Evolutionary conservation across 2,113 vertebrate species (phyloP).

Genomic region (Xenopus tropicalis): DNA sequence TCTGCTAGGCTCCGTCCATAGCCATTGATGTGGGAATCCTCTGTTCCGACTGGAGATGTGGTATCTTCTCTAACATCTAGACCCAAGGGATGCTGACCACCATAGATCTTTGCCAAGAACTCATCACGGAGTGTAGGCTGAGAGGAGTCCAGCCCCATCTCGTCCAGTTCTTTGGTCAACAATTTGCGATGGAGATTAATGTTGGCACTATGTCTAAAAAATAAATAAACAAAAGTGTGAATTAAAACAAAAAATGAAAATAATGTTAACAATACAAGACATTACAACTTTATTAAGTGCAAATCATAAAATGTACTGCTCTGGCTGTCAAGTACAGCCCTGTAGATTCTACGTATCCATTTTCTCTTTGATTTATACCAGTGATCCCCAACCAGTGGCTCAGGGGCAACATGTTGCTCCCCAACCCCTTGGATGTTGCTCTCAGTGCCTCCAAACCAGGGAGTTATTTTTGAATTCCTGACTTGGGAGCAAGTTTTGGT

Average conservation of each 20-base stretch:
- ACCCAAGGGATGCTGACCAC: conserved; percentile 80
- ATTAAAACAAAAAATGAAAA: not conserved
- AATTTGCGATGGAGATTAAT: conserved; percentile 99
- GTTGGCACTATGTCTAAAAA: conserved; percentile 96
- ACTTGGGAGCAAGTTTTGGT: no score
- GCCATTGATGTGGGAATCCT: conserved; percentile 86
- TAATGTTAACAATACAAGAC: not conserved
- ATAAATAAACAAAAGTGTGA: conserved; percentile 53
- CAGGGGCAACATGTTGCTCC: no score
- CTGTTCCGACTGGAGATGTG: conserved; percentile 79
- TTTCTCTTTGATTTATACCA: no score
- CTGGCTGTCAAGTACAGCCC: no score
- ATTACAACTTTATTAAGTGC: not conserved
- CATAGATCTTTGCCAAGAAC: conserved; percentile 95
- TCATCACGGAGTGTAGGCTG: conserved; percentile 90
- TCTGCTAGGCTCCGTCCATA: conserved; percentile 80
- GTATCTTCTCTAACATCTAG: conserved; percentile 80
- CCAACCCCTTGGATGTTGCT: no score
- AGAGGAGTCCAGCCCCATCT: conserved; percentile 95
- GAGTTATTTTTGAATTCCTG: no score
- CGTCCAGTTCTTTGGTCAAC: conserved; percentile 99
- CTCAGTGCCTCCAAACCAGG: no score
- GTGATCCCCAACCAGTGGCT: no score
- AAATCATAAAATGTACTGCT: no score
- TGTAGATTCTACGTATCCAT: no score